A percentile compares a stretch with the other conserved stretches of the same genome.
Conservation (phyloP, 2,888 invertebrate genomes). For the Thera obeliscata region DNA sequence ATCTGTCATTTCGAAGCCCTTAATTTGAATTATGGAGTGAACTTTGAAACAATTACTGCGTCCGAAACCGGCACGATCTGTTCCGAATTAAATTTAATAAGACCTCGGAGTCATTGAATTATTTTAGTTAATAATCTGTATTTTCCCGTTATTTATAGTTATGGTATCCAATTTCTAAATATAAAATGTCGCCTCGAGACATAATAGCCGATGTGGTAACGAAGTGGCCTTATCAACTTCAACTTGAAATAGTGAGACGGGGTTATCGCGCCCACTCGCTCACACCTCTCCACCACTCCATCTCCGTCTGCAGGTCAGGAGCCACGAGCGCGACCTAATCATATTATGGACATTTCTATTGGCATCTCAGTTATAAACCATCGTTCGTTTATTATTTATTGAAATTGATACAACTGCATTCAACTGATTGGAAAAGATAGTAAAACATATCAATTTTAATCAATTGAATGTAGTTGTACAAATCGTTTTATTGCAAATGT, state of each 20-base stretch:
- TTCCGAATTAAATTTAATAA: constrained; percentile 28
- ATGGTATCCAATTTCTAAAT: constrained; percentile 33
- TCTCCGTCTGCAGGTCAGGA: constrained; percentile 10
- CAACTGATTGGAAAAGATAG: constrained; percentile 17
- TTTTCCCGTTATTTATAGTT: constrained; percentile 30
- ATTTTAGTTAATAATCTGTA: constrained; percentile 24
- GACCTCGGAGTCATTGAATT: constrained; percentile 19
- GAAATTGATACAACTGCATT: constrained; percentile 14
- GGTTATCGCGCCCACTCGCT: constrained; percentile 22
- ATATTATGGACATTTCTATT: constrained; percentile 25
- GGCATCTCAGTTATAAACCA: constrained; percentile 17
- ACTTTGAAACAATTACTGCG: constrained; percentile 29
- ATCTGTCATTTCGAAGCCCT: constrained; percentile 34
- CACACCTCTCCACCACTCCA: neutral
- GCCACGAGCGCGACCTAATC: constrained; percentile 14
- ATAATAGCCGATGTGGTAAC: constrained; percentile 28
- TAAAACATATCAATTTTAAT: constrained; percentile 7
- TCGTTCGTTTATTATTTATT: constrained; percentile 21
- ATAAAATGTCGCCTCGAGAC: constrained; percentile 32
- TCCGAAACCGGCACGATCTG: constrained; percentile 20
- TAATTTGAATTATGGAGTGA: constrained; percentile 31
- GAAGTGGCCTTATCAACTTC: constrained; percentile 29
- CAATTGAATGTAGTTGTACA: constrained; percentile 3
- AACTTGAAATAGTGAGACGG: constrained; percentile 22
- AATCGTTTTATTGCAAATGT: constrained; percentile 6